Conservation (phyloP, 2,888 invertebrate species). For the Chrysomela aeneicollis region DNA sequence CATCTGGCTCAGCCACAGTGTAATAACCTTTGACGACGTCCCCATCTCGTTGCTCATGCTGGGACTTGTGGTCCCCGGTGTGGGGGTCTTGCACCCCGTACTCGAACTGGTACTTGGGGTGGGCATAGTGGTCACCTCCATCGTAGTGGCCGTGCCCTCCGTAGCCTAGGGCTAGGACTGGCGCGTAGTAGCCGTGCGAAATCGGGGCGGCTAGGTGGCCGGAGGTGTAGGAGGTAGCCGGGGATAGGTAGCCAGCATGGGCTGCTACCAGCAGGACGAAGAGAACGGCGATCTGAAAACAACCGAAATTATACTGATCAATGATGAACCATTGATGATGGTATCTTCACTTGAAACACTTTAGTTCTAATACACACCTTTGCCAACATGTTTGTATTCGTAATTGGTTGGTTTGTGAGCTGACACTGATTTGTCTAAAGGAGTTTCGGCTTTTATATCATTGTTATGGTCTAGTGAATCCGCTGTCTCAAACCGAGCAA, state of each 20-base stretch:
- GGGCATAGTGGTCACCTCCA: slow-evolving; percentile 46
- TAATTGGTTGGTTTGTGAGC: slow-evolving; percentile 23
- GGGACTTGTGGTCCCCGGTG: slow-evolving; percentile 62
- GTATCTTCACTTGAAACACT: neutral
- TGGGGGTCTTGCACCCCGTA: slow-evolving; percentile 69
- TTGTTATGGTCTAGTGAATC: slow-evolving; percentile 34
- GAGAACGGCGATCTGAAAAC: slow-evolving; percentile 36
- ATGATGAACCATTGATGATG: too few species aligned
- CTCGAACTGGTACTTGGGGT: slow-evolving; percentile 66
- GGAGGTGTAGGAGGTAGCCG: slow-evolving; percentile 26
- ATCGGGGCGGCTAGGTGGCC: slow-evolving; percentile 24
- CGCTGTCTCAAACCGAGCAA: slow-evolving; percentile 25
- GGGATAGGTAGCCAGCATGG: slow-evolving; percentile 29
- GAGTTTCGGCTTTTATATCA: slow-evolving; percentile 38
- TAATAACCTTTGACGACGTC: slow-evolving; percentile 63
- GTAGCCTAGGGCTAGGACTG: slow-evolving; percentile 19
- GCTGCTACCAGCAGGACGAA: slow-evolving; percentile 34
- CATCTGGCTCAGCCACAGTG: slow-evolving; percentile 65
- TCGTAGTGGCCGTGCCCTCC: slow-evolving; percentile 26
- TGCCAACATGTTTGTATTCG: slow-evolving; percentile 29
- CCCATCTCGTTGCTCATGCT: slow-evolving; percentile 65
- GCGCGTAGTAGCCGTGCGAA: slow-evolving; percentile 21
- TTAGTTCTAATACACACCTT: slow-evolving; percentile 29
- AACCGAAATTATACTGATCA: too few species aligned
- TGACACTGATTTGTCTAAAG: slow-evolving; percentile 30